phyloP scores from a whole-genome alignment of 2,888 invertebrate species.

The Cerastoderma edule region DNA sequence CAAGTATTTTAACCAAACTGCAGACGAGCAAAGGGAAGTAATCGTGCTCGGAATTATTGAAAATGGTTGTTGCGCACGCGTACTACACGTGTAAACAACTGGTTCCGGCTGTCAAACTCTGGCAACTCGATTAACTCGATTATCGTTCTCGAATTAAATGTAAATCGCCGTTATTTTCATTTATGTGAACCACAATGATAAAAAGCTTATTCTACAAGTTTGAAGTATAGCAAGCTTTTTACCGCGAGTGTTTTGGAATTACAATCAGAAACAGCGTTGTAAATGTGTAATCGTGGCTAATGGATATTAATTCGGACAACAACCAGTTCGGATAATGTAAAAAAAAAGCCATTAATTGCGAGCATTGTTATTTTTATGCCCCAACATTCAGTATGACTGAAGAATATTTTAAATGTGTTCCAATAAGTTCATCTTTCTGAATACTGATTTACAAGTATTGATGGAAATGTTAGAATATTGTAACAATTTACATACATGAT shows the following conservation, averaged over 20 bases:
- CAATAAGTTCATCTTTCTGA: too few relatives aligned
- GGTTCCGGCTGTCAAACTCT: slow-evolving; percentile 12
- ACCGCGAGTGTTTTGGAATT: neutral
- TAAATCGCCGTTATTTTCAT: neutral
- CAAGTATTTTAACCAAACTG: neutral
- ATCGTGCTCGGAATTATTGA: neutral
- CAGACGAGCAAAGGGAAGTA: neutral
- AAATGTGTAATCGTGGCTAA: neutral
- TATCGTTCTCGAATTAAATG: too few relatives aligned
- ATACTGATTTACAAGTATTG: too few relatives aligned
- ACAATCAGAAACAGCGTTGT: neutral
- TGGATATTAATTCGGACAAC: too few relatives aligned
- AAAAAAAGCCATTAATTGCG: too few relatives aligned
- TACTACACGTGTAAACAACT: slow-evolving; percentile 18
- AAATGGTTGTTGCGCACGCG: neutral
- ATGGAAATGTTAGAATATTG: neutral
- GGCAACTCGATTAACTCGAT: too few relatives aligned
- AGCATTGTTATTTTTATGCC: too few relatives aligned
- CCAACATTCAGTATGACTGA: too few relatives aligned
- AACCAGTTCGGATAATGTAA: too few relatives aligned
- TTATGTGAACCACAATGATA: neutral
- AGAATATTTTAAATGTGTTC: too few relatives aligned
- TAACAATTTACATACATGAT: neutral
- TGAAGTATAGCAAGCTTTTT: neutral
- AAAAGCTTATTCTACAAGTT: neutral